These are phyloP conservation scores for Acanthosepion lycidas DNA, from an alignment of 2,888 invertebrate genomes.

Conservation along the genomic window DNA sequence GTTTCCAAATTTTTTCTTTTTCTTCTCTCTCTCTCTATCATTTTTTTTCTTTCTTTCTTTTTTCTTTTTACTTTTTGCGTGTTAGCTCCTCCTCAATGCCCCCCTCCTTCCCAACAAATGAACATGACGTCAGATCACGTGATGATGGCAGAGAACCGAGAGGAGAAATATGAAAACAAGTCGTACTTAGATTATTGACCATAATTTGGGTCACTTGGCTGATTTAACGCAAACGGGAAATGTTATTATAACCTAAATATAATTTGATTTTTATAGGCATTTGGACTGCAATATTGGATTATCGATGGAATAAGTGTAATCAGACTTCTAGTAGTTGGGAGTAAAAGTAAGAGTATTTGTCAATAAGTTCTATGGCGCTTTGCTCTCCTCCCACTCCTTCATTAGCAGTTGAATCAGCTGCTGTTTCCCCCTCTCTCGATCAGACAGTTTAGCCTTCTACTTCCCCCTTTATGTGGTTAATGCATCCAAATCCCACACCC, in stretches of 20 bases:
- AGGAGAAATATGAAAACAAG: neutral
- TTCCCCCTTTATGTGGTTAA: neutral
- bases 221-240: neutral
- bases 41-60: neutral
- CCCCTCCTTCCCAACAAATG: neutral
- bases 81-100: neutral
- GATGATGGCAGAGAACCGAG: neutral
- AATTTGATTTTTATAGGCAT: neutral
- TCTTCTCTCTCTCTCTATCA: neutral
- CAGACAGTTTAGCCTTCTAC: neutral
- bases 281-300: neutral
- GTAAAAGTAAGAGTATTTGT: neutral
- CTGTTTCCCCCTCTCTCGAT: neutral
- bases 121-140: conserved; percentile 22
- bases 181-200: neutral
- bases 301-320: neutral
- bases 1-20: neutral
- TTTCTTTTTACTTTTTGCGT: neutral
- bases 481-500: neutral
- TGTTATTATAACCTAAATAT: neutral
- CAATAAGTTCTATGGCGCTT: neutral
- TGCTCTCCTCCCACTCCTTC: neutral
- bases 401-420: neutral
- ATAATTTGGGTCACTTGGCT: neutral
- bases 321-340: neutral